Conservation (phyloP, 1,140 invertebrate species). For the Camponotus pennsylvanicus region DNA sequence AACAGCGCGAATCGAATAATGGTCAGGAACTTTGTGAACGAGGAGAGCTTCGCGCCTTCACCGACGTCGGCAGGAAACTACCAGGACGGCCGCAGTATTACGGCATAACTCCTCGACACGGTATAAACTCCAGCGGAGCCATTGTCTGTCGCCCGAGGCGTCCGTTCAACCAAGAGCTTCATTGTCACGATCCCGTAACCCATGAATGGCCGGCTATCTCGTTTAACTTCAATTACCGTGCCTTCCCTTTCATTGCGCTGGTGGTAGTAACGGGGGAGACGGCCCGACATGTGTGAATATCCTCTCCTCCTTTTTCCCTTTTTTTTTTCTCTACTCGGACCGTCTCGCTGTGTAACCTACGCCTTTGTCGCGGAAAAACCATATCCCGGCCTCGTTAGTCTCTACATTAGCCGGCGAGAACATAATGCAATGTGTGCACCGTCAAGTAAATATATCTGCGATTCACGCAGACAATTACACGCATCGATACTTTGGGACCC, state of each 20-base stretch:
- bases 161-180: conserved; percentile 75
- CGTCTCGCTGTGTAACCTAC: conserved; percentile 50
- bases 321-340: conserved; percentile 58
- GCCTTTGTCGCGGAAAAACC: conserved; percentile 75
- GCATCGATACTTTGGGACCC: background rate
- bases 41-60: conserved; percentile 10
- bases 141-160: conserved; percentile 79
- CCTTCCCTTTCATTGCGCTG: conserved; percentile 72
- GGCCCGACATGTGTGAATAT: conserved; percentile 40
- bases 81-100: conserved; percentile 60
- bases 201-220: conserved; percentile 81
- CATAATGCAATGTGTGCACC: conserved; percentile 38
- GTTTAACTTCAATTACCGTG: conserved; percentile 82
- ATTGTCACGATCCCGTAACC: conserved; percentile 78
- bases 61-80: conserved; percentile 63
- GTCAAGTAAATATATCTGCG: conserved; percentile 43
- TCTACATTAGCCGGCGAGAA: conserved; percentile 70
- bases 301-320: conserved; percentile 58
- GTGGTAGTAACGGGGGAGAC: conserved; percentile 43
- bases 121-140: conserved; percentile 79
- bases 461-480: conserved; percentile 30
- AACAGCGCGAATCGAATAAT: conserved; percentile 39
- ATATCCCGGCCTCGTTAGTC: conserved; percentile 79
- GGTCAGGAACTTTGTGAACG: conserved; percentile 60
- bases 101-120: conserved; percentile 66